Base-by-base conservation (phyloP, 2,113 vertebrate species). In the Anoura caudifer region DNA sequence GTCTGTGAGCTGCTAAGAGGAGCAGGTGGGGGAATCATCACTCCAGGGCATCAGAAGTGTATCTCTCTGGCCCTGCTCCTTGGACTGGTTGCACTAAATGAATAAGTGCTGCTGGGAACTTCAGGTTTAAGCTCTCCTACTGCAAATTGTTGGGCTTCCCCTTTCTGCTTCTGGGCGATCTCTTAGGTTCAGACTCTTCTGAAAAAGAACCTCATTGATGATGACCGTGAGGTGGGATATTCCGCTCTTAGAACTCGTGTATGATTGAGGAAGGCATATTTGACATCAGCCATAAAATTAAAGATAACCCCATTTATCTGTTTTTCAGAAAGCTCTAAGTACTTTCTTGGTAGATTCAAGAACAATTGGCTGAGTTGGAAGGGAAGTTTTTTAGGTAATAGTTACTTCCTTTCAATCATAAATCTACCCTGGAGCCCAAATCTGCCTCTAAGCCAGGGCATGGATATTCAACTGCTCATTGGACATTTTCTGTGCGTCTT, bases 261-360 rank as follows among this genome's bases (percentile, higher is more conserved):
- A n/a, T 33, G 33, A 81, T 12, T 11, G 9, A 19, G 22, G 69
- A 61, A 90, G 81, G 17, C 38, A 70, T 80, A 56, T 41, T 69
- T 69, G 52, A 80, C 36, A 20, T 8, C 13, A 47, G 56, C 22
- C 22, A 89, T 59, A 54, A 38, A 47, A 50, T 75, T 56, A 31
- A 87, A 67, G 7, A 10, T 36, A 52, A 91, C 14, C 41, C 79
- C 36, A 63, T 22, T 61, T 7, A 65, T 72, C 67, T 73, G 12
- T 26, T n/a, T 86, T 91, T 69, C 36, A 83, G 61, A 79, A 61
- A 56, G 19, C 9, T 82, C 2, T 22, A 73, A 50, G 1, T 61
- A 59, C 16, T 47, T 90, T 95, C 38, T 56, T 56, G 50, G 5
- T 33, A 52, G 28, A 91, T 77, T 92, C 50, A 59, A 67, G 50